Evolutionary conservation across 1,140 invertebrate genomes (phyloP).

Genomic region (Aphaenogaster rudis): DNA sequence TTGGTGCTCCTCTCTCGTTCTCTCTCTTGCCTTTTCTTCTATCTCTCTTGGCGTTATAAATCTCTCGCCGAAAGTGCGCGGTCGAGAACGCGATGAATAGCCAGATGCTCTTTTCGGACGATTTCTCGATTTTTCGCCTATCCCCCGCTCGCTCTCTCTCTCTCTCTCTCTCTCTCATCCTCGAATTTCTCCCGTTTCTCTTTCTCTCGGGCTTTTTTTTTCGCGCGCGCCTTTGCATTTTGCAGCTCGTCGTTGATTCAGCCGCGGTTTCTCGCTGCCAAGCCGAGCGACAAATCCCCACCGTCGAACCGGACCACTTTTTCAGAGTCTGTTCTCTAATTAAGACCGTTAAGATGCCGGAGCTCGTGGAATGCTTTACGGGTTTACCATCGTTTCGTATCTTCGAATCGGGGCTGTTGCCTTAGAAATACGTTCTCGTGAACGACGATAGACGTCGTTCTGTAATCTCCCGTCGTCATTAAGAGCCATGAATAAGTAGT

Average conservation of each 20-base stretch:
- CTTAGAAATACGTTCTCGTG: neutral
- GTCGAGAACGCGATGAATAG: conserved; percentile 61
- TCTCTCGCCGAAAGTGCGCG: conserved; percentile 55
- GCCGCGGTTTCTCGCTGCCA: conserved; percentile 41
- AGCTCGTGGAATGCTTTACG: conserved; percentile 24
- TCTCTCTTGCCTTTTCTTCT: neutral
- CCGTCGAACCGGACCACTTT: conserved; percentile 34
- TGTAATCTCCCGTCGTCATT: conserved; percentile 23
- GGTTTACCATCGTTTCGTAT: conserved; percentile 39
- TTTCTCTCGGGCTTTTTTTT: conserved; percentile 34
- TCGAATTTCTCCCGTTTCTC: conserved; percentile 29
- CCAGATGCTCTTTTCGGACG: conserved; percentile 62
- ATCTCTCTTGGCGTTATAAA: conserved; percentile 40
- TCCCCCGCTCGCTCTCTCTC: neutral
- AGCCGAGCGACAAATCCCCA: conserved; percentile 41
- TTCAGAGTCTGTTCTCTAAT: conserved; percentile 40
- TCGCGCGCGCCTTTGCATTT: conserved; percentile 42
- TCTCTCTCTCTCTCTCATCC: neutral
- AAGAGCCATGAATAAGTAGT: conserved; percentile 14
- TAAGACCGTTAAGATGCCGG: conserved; percentile 47
- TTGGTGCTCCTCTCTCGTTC: conserved; percentile 11
- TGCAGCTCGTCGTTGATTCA: conserved; percentile 52
- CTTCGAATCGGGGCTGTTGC: neutral
- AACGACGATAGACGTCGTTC: neutral
- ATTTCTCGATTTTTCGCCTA: conserved; percentile 58